A percentile compares a stretch with the other conserved stretches of the same genome.
Conservation (phyloP, 2,113 vertebrate genomes). For the Rhynchomys soricoides region DNA sequence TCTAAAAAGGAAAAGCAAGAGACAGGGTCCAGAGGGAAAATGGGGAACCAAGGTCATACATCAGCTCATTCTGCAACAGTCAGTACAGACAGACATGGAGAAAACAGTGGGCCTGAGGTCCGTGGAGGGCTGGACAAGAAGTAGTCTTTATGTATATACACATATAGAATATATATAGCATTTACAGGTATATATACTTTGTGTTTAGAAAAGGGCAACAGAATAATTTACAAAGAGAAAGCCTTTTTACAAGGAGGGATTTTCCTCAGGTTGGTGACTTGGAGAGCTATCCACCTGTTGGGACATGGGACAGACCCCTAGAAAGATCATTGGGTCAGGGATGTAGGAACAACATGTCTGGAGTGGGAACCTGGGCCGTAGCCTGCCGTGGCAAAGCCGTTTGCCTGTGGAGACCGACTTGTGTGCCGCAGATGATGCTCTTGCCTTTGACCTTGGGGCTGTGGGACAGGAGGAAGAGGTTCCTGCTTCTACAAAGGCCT, state of each 20-base stretch:
- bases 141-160: constrained; percentile 81
- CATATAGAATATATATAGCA: constrained; percentile 81
- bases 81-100: constrained; percentile 77
- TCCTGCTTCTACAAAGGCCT: background rate
- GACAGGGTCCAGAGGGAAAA: constrained; percentile 7
- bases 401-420: background rate
- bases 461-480: background rate
- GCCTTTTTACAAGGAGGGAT: constrained; percentile 77
- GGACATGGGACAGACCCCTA: constrained; percentile 52
- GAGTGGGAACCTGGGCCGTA: background rate
- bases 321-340: background rate
- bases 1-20: background rate
- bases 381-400: background rate
- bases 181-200: constrained; percentile 87
- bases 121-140: constrained; percentile 81
- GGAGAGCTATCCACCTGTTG: background rate
- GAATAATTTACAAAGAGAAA: constrained; percentile 79
- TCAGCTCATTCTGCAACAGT: constrained; percentile 79
- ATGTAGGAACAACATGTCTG: background rate
- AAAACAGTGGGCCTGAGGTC: constrained; percentile 71
- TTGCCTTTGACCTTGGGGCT: background rate
- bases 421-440: background rate
- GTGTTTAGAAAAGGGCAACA: constrained; percentile 82
- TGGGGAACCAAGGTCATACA: constrained; percentile 57
- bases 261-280: constrained; percentile 59